phyloP scores from a whole-genome alignment of 2,797 vertebrate genomes.

The Sparidentex hasta region DNA sequence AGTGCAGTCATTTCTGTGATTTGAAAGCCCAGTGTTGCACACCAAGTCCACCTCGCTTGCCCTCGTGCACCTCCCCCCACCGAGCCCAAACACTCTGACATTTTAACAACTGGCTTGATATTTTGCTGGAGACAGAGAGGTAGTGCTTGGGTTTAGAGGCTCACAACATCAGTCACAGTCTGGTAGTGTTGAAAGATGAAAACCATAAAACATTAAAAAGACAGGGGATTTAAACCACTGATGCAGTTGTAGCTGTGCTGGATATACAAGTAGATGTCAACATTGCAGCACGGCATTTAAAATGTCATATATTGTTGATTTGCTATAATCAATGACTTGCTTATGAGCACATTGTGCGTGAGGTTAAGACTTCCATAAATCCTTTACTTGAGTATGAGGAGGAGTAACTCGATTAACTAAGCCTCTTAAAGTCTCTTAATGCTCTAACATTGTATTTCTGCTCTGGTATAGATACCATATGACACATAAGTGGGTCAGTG shows the following conservation, averaged over 20 bases:
- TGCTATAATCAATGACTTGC: background rate
- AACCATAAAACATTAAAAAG: conserved; percentile 1
- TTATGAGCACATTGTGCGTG: background rate
- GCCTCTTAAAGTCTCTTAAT: background rate
- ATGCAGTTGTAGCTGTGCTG: conserved; percentile 1
- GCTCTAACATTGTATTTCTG: background rate
- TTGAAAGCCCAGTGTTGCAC: conserved; percentile 70
- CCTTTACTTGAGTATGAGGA: background rate
- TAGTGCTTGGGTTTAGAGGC: conserved; percentile 37
- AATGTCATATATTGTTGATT: conserved; percentile 1
- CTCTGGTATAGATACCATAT: conserved; percentile 4
- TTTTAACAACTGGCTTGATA: conserved; percentile 73
- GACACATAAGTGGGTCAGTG: conserved; percentile 24
- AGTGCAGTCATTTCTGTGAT: conserved; percentile 67
- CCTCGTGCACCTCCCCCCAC: conserved; percentile 21
- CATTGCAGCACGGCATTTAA: background rate
- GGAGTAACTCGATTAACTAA: background rate
- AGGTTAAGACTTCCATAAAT: background rate
- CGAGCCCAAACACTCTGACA: conserved; percentile 66
- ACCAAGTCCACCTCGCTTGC: conserved; percentile 42
- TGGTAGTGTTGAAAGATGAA: conserved; percentile 35
- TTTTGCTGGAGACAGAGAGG: conserved; percentile 51
- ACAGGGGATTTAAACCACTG: background rate
- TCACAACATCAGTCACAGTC: conserved; percentile 38
- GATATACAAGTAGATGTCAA: background rate